Conservation (phyloP, 2,888 invertebrate genomes). For the Papilio elwesi region DNA sequence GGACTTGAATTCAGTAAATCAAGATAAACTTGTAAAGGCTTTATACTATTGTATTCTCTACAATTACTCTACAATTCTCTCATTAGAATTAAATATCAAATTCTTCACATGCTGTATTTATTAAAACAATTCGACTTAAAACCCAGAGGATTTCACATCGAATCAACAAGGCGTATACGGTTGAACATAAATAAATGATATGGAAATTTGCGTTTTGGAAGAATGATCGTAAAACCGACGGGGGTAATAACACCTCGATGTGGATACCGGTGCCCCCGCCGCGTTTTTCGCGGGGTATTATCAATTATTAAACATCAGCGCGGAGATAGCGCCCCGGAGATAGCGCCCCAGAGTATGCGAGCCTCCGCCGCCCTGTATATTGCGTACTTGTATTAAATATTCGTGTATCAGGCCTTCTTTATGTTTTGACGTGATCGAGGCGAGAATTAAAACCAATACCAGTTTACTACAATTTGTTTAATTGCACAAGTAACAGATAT, state of each 20-base stretch:
- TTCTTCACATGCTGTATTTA: background rate
- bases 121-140: background rate
- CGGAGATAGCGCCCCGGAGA: conserved; percentile 83
- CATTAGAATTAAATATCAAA: too few relatives aligned
- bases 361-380: conserved; percentile 67
- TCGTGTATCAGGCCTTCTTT: conserved; percentile 68
- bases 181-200: conserved; percentile 28
- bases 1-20: too few relatives aligned
- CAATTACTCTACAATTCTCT: too few relatives aligned
- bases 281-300: conserved; percentile 83
- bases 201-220: conserved; percentile 17
- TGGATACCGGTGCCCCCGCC: conserved; percentile 55
- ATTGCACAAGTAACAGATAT: too few relatives aligned
- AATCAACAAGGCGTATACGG: conserved; percentile 11
- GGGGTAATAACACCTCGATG: conserved; percentile 62
- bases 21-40: too few relatives aligned
- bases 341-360: conserved; percentile 79
- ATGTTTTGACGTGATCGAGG: conserved; percentile 39
- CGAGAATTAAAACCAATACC: background rate
- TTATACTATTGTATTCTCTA: too few relatives aligned
- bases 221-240: conserved; percentile 27
- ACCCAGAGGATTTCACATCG: background rate
- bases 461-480: too few relatives aligned
- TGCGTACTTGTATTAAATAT: conserved; percentile 81
- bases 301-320: conserved; percentile 85